These are phyloP conservation scores for Saccostrea glomerata DNA, from an alignment of 1,140 invertebrate species.

Conservation along the genomic window DNA sequence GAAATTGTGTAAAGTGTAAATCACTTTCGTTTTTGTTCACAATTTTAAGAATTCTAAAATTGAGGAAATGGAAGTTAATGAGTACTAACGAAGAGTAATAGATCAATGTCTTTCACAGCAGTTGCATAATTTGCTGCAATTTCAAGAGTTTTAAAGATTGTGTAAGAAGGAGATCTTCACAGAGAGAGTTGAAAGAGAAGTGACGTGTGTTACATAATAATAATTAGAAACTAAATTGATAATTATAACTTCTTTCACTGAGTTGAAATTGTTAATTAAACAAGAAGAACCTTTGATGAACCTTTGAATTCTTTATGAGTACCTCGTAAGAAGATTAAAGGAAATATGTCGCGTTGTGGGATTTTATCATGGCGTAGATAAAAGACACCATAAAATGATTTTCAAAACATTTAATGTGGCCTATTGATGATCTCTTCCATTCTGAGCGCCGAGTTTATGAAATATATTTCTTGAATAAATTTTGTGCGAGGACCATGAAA, in stretches of 20 bases:
- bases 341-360: background rate
- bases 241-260: background rate
- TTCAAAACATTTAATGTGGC: background rate
- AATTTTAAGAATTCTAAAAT: slow-evolving; percentile 22
- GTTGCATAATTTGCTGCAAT: background rate
- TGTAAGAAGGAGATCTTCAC: background rate
- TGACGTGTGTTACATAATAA: background rate
- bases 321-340: background rate
- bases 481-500: background rate
- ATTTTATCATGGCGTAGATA: background rate
- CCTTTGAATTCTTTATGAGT: background rate
- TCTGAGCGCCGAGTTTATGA: background rate
- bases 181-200: background rate
- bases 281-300: background rate
- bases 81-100: slow-evolving; percentile 9
- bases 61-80: background rate
- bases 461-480: background rate
- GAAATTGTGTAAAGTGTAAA: background rate
- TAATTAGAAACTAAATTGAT: background rate
- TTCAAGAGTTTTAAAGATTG: background rate
- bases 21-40: background rate
- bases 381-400: background rate
- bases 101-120: background rate
- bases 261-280: slow-evolving; percentile 9
- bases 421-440: background rate